phyloP scores from a whole-genome alignment of 2,888 invertebrate species.

The Drosophila multiciliata region DNA sequence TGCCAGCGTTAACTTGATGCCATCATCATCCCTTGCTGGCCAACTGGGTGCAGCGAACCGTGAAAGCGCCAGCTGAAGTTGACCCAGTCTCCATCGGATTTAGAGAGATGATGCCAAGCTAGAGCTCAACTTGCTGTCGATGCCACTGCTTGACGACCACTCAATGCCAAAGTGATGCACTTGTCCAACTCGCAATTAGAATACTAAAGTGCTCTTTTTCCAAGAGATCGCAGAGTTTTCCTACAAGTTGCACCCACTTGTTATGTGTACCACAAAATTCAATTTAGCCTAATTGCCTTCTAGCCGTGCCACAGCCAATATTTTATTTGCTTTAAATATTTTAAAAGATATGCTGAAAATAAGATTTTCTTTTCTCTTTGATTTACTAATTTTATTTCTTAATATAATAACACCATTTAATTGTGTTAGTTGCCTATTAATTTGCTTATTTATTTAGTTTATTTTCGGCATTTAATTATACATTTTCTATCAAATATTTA shows the following conservation, averaged over 20 bases:
- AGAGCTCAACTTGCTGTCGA: slow-evolving; percentile 45
- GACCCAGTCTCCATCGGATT: slow-evolving; percentile 45
- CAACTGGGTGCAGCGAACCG: slow-evolving; percentile 61
- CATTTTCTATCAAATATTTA: too few species aligned
- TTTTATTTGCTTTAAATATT: neutral
- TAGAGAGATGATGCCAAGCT: slow-evolving; percentile 13
- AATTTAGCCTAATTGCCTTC: neutral
- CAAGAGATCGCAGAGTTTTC: slow-evolving; percentile 38
- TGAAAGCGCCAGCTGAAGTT: slow-evolving; percentile 60
- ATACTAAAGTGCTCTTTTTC: slow-evolving; percentile 52
- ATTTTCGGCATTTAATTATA: neutral
- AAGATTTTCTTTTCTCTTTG: neutral
- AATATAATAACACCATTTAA: too few species aligned
- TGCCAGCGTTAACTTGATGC: slow-evolving; percentile 6
- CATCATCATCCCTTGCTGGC: slow-evolving; percentile 51
- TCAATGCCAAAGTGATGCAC: slow-evolving; percentile 55
- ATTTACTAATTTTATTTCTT: neutral
- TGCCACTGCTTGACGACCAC: slow-evolving; percentile 63
- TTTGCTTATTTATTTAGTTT: neutral
- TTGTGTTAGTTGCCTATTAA: neutral
- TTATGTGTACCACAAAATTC: neutral
- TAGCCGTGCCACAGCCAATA: too few species aligned
- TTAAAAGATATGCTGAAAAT: neutral
- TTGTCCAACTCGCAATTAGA: slow-evolving; percentile 54
- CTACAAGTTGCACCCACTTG: slow-evolving; percentile 1